Percentiles rank a stretch among this genome's conserved stretches.
Evolutionary conservation across 2,797 vertebrate species (phyloP).

Genomic region (Epinephelus malabaricus): DNA sequence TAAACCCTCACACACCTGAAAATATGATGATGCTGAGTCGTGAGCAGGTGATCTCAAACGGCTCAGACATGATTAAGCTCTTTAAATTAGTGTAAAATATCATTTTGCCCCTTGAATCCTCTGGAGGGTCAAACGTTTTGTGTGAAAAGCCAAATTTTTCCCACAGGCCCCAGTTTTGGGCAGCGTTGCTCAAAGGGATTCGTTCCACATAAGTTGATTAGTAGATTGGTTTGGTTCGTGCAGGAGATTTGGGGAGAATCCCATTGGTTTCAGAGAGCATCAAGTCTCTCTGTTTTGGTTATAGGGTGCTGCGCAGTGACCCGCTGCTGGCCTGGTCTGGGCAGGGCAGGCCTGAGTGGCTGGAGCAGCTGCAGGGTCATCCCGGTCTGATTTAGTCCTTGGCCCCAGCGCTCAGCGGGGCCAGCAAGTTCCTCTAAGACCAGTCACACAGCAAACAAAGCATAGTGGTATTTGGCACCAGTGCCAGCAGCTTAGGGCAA

Average conservation of each 20-base stretch:
- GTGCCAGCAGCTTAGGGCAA: constrained; percentile 71
- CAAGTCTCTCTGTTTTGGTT: constrained; percentile 35
- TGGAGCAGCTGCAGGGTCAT: constrained; percentile 82
- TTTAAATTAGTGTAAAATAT: constrained; percentile 9
- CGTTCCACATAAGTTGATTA: constrained; percentile 42
- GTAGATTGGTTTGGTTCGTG: constrained; percentile 43
- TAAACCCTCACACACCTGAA: constrained; percentile 26
- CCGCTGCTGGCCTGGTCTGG: constrained; percentile 7
- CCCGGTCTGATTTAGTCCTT: constrained; percentile 74
- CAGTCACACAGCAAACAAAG: constrained; percentile 76
- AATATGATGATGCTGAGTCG: background rate
- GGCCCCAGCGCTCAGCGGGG: constrained; percentile 43
- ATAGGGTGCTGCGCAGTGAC: constrained; percentile 24
- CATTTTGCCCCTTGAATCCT: background rate
- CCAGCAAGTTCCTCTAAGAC: constrained; percentile 64
- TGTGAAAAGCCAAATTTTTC: constrained; percentile 7
- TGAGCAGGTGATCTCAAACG: constrained; percentile 17
- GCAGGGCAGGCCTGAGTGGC: constrained; percentile 61
- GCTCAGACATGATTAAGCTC: background rate
- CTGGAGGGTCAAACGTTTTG: constrained; percentile 4
- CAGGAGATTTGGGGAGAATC: constrained; percentile 50
- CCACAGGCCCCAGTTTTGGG: constrained; percentile 24
- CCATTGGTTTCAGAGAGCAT: constrained; percentile 49
- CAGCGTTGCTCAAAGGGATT: constrained; percentile 27
- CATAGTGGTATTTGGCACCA: constrained; percentile 67